Evolutionary conservation across 2,888 invertebrate species (phyloP).

Genomic region (Petrophora chlorosata): DNA sequence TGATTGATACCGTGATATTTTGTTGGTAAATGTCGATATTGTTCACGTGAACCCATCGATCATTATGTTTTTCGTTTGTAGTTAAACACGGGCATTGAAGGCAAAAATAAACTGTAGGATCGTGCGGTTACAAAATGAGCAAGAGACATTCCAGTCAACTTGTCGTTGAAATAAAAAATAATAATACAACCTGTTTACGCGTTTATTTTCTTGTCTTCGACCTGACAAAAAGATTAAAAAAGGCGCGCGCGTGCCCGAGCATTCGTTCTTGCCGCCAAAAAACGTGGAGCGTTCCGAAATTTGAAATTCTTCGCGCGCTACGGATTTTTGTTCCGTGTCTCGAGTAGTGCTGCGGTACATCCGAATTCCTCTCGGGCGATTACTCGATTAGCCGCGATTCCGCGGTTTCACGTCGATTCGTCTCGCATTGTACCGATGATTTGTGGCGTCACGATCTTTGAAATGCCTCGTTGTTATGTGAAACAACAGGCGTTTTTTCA

Average conservation of each 20-base stretch:
- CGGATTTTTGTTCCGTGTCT: constrained; percentile 57
- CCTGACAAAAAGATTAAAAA: constrained; percentile 50
- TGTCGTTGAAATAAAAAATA: constrained; percentile 51
- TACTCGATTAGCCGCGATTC: constrained; percentile 55
- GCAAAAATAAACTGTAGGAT: constrained; percentile 35
- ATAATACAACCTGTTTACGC: constrained; percentile 68
- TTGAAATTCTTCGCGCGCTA: constrained; percentile 64
- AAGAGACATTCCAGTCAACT: constrained; percentile 47
- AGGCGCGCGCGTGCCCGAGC: constrained; percentile 68
- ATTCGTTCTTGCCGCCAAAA: constrained; percentile 75
- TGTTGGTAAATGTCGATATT: constrained; percentile 48
- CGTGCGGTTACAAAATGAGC: constrained; percentile 35
- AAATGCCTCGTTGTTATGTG: constrained; percentile 51
- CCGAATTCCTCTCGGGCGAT: constrained; percentile 50
- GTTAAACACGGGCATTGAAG: constrained; percentile 5
- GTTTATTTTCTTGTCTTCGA: constrained; percentile 49
- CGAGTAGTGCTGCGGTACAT: constrained; percentile 37
- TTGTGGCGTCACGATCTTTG: constrained; percentile 64
- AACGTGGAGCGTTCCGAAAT: constrained; percentile 64
- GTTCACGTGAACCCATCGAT: constrained; percentile 38
- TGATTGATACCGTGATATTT: constrained; percentile 55
- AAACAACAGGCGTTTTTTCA: constrained; percentile 44
- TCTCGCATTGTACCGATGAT: constrained; percentile 63
- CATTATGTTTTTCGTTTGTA: constrained; percentile 21
- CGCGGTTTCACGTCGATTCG: constrained; percentile 68